Evolutionary conservation across 2,113 vertebrate genomes (phyloP), one percentile per base, ranked within the genome.

Genomic region (Sphyrna mokarran): DNA sequence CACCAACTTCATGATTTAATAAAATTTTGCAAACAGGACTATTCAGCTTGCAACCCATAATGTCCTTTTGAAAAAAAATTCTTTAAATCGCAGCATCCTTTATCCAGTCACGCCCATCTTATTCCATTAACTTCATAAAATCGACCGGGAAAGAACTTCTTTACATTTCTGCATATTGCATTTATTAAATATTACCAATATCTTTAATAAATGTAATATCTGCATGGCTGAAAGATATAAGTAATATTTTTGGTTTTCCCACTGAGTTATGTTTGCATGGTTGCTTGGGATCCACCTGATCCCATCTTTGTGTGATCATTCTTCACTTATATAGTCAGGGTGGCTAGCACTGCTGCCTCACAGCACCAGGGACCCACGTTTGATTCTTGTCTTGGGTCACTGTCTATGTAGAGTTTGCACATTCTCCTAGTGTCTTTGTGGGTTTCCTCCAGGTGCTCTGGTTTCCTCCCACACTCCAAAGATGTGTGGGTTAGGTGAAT

Each of bases 1-100:
- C 91, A 94, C 20, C 20, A 94, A 94, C 37, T 13, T 94, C 91
- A 94, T 37, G 66, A 69, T 22, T 94, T 43, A 94, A 94, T 94
- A n/a, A 43, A 40, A 70, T 69, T 76, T 70, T 48, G 23, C 8
- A 33, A 72, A 76, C 68, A 54, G 69, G 69, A 95, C 54, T 54
- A 72, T 95, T 95, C 43, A 95, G 22, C 68, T 54, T 54, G 68
- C 16, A 95, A 76, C 26, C 40, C 43, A 16, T 16, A 94, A 70
- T 26, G 68, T 76, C 68, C 40, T 29, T 20, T 5, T 95, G 40
- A 29, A 72, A 95, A 54, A 37, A 23, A 22, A 26, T 72, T 8
- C 33, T 95, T 72, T 48, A 95, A 14, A 95, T 72, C 33, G 13
- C 6, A 54, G 13, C 33, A 23, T 8, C 43, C 22, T 26, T 95